phyloP scores from a whole-genome alignment of 2,113 vertebrate genomes.

The Ovis aries region ARS-UI_Ramb_v3.0 NC_056054.1:90695001-90695500 shows the following conservation, averaged over 20 bases:
- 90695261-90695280: background rate
- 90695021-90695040: background rate
- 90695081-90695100: background rate
- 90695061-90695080: background rate
- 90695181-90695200: background rate
- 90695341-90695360: background rate
- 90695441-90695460: background rate
- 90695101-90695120: background rate
- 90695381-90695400: background rate
- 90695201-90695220: background rate
- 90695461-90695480: background rate
- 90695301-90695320: background rate
- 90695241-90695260: background rate
- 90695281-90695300: background rate
- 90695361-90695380: background rate
- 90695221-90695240: background rate
- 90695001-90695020: background rate
- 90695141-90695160: background rate
- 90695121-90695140: background rate
- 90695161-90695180: background rate
- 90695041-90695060: background rate
- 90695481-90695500: background rate
- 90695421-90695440: background rate
- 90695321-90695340: background rate
- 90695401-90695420: accelerated